Percentiles rank a stretch among this genome's conserved stretches.
Evolutionary conservation across 2,113 vertebrate genomes (phyloP).

Genomic region (Odontophorus gujanensis): DNA sequence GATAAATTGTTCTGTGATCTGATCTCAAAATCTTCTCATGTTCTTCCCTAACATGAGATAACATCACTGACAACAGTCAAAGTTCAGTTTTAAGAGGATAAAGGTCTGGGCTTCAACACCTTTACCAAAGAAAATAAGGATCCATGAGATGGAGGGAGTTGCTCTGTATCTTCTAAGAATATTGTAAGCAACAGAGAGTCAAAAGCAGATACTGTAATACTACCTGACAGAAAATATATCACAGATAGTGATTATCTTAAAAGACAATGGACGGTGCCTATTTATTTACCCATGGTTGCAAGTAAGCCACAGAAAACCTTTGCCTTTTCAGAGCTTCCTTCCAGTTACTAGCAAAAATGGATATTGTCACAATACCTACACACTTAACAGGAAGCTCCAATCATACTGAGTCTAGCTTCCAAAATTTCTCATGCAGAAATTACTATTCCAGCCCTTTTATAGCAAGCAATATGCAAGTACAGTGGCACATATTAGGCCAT

Average conservation of each 20-base stretch:
- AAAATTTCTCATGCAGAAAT: background rate
- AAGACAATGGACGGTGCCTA: background rate
- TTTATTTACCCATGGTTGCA: background rate
- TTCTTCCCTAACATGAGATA: background rate
- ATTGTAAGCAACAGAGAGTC: background rate
- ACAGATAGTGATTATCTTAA: background rate
- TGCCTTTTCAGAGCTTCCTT: background rate
- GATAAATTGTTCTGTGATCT: background rate
- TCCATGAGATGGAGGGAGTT: background rate
- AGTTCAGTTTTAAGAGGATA: background rate
- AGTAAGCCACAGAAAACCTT: background rate
- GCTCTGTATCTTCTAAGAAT: background rate
- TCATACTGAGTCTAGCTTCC: background rate
- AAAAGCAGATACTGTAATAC: background rate
- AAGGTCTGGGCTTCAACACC: background rate
- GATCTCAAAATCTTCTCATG: background rate
- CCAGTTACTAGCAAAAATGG: background rate
- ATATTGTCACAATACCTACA: rapidly evolving
- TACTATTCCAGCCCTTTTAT: too few species aligned
- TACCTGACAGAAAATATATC: background rate
- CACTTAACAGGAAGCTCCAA: background rate
- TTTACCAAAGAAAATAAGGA: background rate
- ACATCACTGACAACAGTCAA: background rate
- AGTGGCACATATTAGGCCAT: background rate
- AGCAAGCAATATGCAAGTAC: background rate